Conservation (phyloP, 1,140 invertebrate species). For the Micrasema longulum region DNA sequence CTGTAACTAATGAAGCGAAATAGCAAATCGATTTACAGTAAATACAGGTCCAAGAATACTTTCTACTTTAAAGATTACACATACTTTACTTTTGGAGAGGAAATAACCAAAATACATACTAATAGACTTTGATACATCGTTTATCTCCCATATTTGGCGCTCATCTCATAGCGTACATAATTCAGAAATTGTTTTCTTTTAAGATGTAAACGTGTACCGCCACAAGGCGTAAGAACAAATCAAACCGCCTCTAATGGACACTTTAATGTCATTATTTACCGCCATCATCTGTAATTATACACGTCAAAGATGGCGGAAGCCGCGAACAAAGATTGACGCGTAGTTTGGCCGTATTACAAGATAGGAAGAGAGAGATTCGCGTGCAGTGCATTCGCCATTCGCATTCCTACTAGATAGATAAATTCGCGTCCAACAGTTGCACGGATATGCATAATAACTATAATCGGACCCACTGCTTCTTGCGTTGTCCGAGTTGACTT, state of each 20-base stretch:
- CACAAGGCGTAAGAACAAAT: constrained; percentile 12
- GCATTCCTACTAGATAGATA: no score
- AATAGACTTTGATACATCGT: neutral
- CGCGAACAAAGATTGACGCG: constrained; percentile 28
- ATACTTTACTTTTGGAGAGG: no score
- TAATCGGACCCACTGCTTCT: neutral
- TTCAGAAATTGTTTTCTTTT: constrained; percentile 19
- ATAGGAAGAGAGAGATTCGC: neutral
- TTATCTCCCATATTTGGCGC: constrained; percentile 17
- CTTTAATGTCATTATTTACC: constrained; percentile 37
- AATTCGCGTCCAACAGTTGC: neutral
- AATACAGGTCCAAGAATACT: neutral
- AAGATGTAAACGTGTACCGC: constrained; percentile 15
- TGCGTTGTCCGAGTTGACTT: neutral
- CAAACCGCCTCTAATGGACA: constrained; percentile 30
- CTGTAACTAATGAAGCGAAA: neutral
- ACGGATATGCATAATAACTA: constrained; percentile 7
- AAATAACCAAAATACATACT: no score
- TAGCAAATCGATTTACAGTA: neutral
- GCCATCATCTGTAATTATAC: constrained; percentile 32
- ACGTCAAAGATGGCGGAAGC: constrained; percentile 20
- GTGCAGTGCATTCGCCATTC: constrained; percentile 3
- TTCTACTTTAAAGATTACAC: no score
- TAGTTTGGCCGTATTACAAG: neutral
- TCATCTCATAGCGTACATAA: constrained; percentile 29